Percentiles rank a stretch among this genome's conserved stretches.
Evolutionary conservation across 1,140 invertebrate species (phyloP).

Genomic region (Hyphantria cunea): DNA sequence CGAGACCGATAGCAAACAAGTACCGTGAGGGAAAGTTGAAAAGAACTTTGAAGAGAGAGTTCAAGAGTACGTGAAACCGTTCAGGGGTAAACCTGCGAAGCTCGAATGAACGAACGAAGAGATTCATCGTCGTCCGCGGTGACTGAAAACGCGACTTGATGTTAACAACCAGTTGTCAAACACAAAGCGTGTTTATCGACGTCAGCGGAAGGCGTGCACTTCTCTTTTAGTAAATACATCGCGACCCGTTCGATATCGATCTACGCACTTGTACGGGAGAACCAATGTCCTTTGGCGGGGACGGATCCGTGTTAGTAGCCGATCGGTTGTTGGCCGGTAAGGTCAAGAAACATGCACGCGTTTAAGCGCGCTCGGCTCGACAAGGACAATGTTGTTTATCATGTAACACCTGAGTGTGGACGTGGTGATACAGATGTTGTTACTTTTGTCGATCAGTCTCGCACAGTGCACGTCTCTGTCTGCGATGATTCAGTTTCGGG

Average conservation of each 20-base stretch:
- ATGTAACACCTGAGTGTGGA: constrained; percentile 39
- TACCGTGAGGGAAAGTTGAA: constrained; percentile 96
- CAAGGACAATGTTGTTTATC: constrained; percentile 42
- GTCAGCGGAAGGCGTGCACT: constrained; percentile 73
- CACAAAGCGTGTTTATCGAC: constrained; percentile 52
- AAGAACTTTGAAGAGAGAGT: constrained; percentile 95
- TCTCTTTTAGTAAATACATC: constrained; percentile 65
- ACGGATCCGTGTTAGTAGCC: neutral
- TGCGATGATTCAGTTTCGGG: constrained; percentile 83
- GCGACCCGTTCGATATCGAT: constrained; percentile 58
- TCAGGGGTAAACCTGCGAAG: constrained; percentile 87
- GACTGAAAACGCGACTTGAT: constrained; percentile 50
- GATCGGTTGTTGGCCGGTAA: constrained; percentile 5
- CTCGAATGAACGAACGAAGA: constrained; percentile 83
- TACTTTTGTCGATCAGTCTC: constrained; percentile 79
- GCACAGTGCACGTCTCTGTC: constrained; percentile 75
- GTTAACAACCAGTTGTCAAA: constrained; percentile 35
- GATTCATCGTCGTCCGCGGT: constrained; percentile 77
- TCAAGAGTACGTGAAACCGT: constrained; percentile 92
- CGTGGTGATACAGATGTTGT: constrained; percentile 55
- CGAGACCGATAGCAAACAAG: constrained; percentile 95
- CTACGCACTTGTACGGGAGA: constrained; percentile 52
- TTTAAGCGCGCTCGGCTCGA: constrained; percentile 11
- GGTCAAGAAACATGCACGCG: constrained; percentile 6
- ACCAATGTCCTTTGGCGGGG: neutral